Base-by-base conservation (phyloP, 1,140 invertebrate species). In the Notospermus geniculatus region DNA sequence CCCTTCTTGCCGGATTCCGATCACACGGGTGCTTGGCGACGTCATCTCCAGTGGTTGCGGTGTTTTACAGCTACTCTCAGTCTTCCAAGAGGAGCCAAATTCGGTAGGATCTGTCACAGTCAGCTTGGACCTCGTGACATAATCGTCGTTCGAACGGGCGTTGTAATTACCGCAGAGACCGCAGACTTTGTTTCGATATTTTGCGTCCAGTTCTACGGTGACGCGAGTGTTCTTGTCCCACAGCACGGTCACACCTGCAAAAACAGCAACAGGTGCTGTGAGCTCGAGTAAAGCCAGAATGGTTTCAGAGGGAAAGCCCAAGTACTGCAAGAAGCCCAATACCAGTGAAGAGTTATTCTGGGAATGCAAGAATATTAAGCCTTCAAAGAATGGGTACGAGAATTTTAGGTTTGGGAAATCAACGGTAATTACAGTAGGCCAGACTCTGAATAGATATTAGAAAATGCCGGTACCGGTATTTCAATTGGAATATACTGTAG, bases 151-250 rank as follows among this genome's bases (percentile, higher is more conserved):
- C 1, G 54, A 29, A 1, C 50, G 25, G 9, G 54, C 57, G 45
- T 69, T 57, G 50, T 57, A 63, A 50, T 65, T 59, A 15, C 67
- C 67, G 55, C 67, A 69, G 0, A 69, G 53, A 50, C 67, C 67
- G 28, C 60, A 52, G 5, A 69, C 64, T 13, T 61, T 63, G 2
- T 45, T 43, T 19, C 27, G 39, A 60, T 63, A 69, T 4, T 53
- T 53, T 1, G 41, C n/a, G 29, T 53, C 57, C n/a, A 69, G 57
- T n/a, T 66, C 59, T 0, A 69, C 64, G 23, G 58, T 53, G 11
- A 69, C 60, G 32, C 64, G 46, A 7, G 64, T 69, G 25, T 19
- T 27, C 19, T 50, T 19, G 25, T 50, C 46, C 46, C 46, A 50
- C 4, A 23, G 9, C 4, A 50, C 25, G 46, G n/a, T 23, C 9